phyloP scores from a whole-genome alignment of 2,113 vertebrate genomes.

The Chaetops frenatus region DNA sequence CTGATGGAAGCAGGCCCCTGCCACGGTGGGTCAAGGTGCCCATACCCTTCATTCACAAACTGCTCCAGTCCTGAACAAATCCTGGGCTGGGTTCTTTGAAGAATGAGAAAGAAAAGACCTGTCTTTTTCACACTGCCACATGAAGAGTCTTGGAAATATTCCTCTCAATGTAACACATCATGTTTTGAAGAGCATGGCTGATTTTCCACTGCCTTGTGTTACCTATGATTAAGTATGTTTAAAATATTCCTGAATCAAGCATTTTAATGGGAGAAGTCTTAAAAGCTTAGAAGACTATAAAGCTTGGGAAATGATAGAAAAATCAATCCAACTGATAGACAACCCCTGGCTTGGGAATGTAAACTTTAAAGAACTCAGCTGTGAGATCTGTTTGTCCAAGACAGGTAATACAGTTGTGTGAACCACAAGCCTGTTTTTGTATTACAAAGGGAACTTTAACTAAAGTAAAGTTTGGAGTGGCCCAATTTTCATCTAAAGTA shows the following conservation, averaged over 20 bases:
- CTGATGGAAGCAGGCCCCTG: not conserved
- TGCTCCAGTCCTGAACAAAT: not conserved
- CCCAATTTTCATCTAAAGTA: not conserved
- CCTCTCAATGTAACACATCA: not conserved
- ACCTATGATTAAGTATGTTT: not conserved
- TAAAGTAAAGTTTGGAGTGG: not conserved
- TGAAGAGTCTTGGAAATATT: not conserved
- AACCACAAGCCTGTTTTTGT: not conserved
- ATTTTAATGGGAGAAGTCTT: not conserved
- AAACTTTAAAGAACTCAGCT: not conserved
- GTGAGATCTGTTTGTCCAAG: not conserved
- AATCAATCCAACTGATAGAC: not conserved
- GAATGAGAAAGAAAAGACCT: too few relatives aligned
- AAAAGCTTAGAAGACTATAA: not conserved
- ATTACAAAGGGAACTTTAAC: not conserved
- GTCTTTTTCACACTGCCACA: not conserved
- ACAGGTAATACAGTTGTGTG: fast-evolving
- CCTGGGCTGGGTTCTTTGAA: not conserved
- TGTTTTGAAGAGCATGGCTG: not conserved
- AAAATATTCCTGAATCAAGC: not conserved
- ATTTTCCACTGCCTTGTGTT: not conserved
- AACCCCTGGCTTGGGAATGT: not conserved
- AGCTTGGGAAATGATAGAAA: not conserved
- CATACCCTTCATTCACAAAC: fast-evolving
- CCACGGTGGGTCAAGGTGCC: fast-evolving